These are phyloP conservation scores for Hafferia zeledoni DNA, from an alignment of 2,797 vertebrate species.

Conservation along the genomic window DNA sequence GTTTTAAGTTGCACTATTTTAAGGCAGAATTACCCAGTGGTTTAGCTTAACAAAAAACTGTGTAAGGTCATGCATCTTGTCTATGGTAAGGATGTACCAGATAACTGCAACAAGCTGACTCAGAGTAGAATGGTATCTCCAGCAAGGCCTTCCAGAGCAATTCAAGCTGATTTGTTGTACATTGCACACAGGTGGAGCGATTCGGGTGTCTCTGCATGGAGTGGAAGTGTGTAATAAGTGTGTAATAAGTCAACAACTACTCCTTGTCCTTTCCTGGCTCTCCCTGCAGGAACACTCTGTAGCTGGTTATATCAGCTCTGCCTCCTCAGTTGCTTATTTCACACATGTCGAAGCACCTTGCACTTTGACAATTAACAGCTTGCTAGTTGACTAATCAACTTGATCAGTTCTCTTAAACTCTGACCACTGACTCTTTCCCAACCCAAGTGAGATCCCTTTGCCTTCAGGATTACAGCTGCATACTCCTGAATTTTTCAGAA, in stretches of 20 bases:
- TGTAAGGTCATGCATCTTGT: not conserved
- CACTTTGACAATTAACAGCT: not conserved
- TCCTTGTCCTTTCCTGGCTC: not conserved
- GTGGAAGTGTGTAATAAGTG: not conserved
- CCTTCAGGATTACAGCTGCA: not conserved
- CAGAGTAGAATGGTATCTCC: not conserved
- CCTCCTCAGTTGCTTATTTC: not conserved
- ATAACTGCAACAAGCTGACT: not conserved
- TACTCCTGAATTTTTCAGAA: not conserved
- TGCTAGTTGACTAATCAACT: not conserved
- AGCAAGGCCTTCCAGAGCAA: not conserved
- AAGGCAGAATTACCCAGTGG: not conserved
- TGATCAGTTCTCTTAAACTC: not conserved
- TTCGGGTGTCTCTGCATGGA: not conserved
- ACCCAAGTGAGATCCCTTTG: not conserved
- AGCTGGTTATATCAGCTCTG: not conserved
- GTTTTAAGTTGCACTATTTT: not conserved
- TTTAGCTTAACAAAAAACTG: not conserved
- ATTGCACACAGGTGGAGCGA: not conserved
- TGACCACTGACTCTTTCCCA: not conserved
- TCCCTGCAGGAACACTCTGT: not conserved
- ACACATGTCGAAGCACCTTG: not conserved
- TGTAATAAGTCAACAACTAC: not conserved
- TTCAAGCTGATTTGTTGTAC: not conserved
- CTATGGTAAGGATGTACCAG: not conserved